Base-by-base conservation (phyloP, 2,888 invertebrate genomes). In the Erebia epiphron region DNA sequence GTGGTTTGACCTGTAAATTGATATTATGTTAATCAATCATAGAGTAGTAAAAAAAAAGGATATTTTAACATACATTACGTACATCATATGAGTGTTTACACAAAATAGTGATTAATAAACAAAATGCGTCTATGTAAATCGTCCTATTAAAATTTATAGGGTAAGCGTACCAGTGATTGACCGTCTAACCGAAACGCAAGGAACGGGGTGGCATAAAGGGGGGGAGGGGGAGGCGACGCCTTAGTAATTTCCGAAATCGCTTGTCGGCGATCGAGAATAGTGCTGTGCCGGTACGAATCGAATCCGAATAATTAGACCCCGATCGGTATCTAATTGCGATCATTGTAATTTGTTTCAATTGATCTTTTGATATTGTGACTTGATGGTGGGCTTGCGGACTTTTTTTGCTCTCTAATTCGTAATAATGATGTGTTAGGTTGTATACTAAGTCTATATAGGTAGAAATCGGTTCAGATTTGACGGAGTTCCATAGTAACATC, bases 181-280 rank as follows among this genome's bases (percentile, higher is more conserved):
- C 86, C 86, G 87, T 82, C 83, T 84, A 83, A 80, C 82, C 79
- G 80, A 82, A 80, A 82, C 82, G 85, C 83, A 86, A 87, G 86
- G 85, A 84, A 81, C 80, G 75, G 80, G 82, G 78, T 73, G 76
- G 83, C 78, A 79, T 78, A 1, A 14, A 46, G 62, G 65, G 11
- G 14, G 57, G 14, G 7, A 1, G 35, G 81, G 77, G 81, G 81
- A 83, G 84, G 82, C 86, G 84, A 84, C 87, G 90, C 89, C 91
- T 91, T 91, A 88, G 91, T 87, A 91, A 92, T 92, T 92, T 92
- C 92, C 91, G 91, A 92, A 92, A 91, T 91, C 92, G 90, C 87
- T 86, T 85, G 90, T 88, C 91, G 88, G 89, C 92, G 89, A 90
- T 89, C 90, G 67, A 86, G 90, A 86, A 84, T 88, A 88, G 88